These are phyloP conservation scores for Petrolisthes cinctipes DNA, from an alignment of 2,888 invertebrate genomes.

Conservation along the genomic window DNA sequence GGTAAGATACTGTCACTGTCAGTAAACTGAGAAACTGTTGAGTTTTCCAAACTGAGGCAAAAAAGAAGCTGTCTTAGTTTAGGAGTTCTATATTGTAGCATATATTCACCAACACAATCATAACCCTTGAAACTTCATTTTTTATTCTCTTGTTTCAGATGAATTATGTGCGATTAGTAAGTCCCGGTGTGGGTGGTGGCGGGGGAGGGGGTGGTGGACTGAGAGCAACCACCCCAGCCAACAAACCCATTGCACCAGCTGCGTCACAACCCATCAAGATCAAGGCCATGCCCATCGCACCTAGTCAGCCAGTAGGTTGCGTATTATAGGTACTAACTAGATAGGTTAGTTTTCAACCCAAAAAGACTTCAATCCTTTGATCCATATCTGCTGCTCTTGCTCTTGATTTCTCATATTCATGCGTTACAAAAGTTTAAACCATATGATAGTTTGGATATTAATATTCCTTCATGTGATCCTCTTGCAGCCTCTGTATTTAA, in stretches of 20 bases:
- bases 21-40: no score
- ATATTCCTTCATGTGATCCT: no score
- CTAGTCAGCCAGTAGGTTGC: slow-evolving; percentile 50
- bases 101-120: not conserved
- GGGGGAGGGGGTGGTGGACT: slow-evolving; percentile 47
- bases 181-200: slow-evolving; percentile 40
- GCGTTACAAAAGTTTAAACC: no score
- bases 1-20: no score
- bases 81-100: not conserved
- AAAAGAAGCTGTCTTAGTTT: no score
- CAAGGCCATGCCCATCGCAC: slow-evolving; percentile 58
- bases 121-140: not conserved
- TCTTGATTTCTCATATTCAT: no score
- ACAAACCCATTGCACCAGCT: slow-evolving; percentile 60
- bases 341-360: no score
- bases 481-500: no score
- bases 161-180: slow-evolving; percentile 54
- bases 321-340: not conserved
- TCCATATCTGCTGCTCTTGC: no score
- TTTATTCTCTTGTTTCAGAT: slow-evolving; percentile 37
- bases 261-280: slow-evolving; percentile 59
- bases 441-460: no score
- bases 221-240: slow-evolving; percentile 24
- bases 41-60: no score
- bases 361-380: no score